A percentile compares a stretch with the other conserved stretches of the same genome.
phyloP scores from a whole-genome alignment of 1,140 invertebrate genomes.

The Cyclargus thomasi region DNA sequence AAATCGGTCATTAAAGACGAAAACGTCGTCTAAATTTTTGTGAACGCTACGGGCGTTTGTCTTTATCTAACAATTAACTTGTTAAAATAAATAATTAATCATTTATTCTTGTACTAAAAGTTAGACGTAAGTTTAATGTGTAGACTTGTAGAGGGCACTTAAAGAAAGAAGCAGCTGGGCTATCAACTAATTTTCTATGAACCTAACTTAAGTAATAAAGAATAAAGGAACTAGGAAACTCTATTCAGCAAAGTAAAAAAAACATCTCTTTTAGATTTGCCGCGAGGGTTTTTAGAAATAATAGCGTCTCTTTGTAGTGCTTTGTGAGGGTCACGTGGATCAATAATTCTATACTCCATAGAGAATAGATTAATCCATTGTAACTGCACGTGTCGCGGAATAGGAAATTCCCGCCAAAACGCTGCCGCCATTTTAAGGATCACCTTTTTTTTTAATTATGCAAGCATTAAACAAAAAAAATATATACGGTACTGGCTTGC shows the following conservation, averaged over 20 bases:
- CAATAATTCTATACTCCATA: background rate
- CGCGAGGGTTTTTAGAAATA: background rate
- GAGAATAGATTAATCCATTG: slow-evolving; percentile 8
- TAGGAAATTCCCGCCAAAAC: background rate
- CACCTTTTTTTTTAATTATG: too few relatives aligned
- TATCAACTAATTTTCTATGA: background rate
- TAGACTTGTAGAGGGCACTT: too few relatives aligned
- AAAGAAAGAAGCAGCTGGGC: background rate
- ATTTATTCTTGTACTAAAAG: too few relatives aligned
- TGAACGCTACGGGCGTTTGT: too few relatives aligned
- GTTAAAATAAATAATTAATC: too few relatives aligned
- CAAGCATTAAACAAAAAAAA: too few relatives aligned
- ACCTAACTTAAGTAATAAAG: background rate
- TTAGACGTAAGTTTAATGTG: too few relatives aligned
- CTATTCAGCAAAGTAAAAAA: background rate
- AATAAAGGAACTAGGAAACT: background rate
- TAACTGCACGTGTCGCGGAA: slow-evolving; percentile 4
- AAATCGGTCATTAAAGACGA: too few relatives aligned
- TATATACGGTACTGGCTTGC: too few relatives aligned
- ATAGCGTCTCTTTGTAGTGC: background rate
- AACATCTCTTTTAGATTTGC: background rate
- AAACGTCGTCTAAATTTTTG: too few relatives aligned
- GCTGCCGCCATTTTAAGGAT: background rate
- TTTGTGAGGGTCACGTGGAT: background rate
- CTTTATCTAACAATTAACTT: too few relatives aligned